Base-by-base conservation (phyloP, 2,113 vertebrate genomes). In the Cromileptes altivelis region DNA sequence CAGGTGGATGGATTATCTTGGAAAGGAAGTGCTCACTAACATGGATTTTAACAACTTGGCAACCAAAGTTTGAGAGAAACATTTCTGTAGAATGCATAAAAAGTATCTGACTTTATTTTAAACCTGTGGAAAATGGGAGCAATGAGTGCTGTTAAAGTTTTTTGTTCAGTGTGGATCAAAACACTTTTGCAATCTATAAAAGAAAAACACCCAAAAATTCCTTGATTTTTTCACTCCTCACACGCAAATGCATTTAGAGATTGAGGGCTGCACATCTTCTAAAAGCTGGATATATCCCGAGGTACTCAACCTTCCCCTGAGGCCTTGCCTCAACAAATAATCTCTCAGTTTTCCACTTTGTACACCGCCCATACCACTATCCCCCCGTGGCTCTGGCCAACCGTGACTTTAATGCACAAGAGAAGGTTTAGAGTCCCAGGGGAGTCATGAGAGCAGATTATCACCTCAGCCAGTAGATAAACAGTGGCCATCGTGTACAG, bases 381-480 rank as follows among this genome's bases (percentile, higher is more conserved):
- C 37, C 82, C 37, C 27, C 61, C 14, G 52, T 68, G 57, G 60
- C 60, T 18, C 61, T 7, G 15, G 57, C 68, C 74, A 81, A 64
- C 80, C 63, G 50, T 87, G 81, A 75, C 58, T 81, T 58, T 25
- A 75, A 73, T 47, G 62, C 68, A 85, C 70, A 78, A 80, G 58
- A 88, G 73, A 78, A 57, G 83, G 70, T 89, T 90, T 57, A 70
- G 64, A 71, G 73, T 85, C 88, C 70, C 79, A 18, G 23, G 78
- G 75, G 84, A 82, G 72, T 74, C 79, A 67, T 78, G 76, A 75
- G 62, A 78, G 78, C 73, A 88, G 87, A 92, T 92, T 93, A 92
- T 81, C 88, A 85, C 90, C 83, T 80, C 69, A 13, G 75, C 70
- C 70, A 68, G 78, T 55, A 89, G 81, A 90, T 87, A 91, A 92